Base-by-base conservation (phyloP, 2,113 vertebrate genomes). In the Equus przewalskii region DNA sequence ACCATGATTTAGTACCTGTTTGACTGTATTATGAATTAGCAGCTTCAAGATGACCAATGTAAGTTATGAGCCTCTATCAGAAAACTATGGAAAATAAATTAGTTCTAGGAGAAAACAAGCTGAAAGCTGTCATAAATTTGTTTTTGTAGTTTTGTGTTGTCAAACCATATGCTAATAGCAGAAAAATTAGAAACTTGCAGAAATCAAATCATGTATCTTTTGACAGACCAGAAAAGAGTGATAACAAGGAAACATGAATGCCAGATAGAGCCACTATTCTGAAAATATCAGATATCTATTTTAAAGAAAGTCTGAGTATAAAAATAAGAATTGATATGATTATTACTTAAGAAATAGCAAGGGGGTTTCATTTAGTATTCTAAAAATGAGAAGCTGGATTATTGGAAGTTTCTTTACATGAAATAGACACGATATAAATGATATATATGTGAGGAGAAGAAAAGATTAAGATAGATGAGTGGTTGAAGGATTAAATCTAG, bases 151-250 rank as follows among this genome's bases (percentile, higher is more conserved):
- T 87, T 97, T 92, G 30, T 92, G 18, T 44, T 87, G 3, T 58
- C 70, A 95, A 92, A 2, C 21, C 49, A 89, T 67, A 88, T 97
- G 93, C 33, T 80, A 67, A 81, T 65, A 84, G 36, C 3, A 84
- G 36, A 91, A 94, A 94, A 94, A 76, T 93, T 88, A 94, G 69
- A 94, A 91, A 88, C 13, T 14, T n/a, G 9, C 6, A 80, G 0
- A 41, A 83, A 91, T 94, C 36, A 81, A 93, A 86, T 94, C 72
- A 88, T 81, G 88, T 54, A 65, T 78, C 26, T 84, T 87, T 88
- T 94, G 89, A 96, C 76, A 94, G 54, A 94, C 9, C 3, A 84
- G n/a, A 15, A 87, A 36, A 88, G 18, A 91, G 15, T 51, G 67
- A 83, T 67, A 97, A 84, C 9, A 89, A 83, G 73, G 58, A 90